Base-by-base conservation (phyloP, 1,140 invertebrate genomes). In the Tribolium madens region DNA sequence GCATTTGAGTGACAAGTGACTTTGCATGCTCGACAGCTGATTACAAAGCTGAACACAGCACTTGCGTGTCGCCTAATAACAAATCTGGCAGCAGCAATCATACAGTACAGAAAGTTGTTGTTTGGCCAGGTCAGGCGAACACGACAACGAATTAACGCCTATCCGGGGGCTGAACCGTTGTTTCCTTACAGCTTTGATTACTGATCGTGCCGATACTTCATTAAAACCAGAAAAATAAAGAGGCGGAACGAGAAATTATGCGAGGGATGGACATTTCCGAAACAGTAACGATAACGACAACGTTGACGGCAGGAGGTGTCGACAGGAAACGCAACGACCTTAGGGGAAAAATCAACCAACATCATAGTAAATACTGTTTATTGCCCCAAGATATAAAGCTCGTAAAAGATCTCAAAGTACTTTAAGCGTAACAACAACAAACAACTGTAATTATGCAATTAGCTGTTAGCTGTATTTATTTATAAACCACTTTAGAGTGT, bases 51-150 rank as follows among this genome's bases (percentile, higher is more conserved):
- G 76, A 81, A 81, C 70, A 75, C 50, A 31, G 72, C 57, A 53
- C 36, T 81, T 76, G 80, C 80, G 79, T 81, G 80, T 80, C 74
- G 76, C 36, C 70, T 80, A 81, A 81, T 81, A 81, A 79, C 79
- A 80, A 81, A 81, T 80, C 79, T 80, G 76, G 79, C 77, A 75
- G 76, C 57, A 60, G 76, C 77, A 80, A 81, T 81, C 80, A 73
- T 73, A 53, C 48, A 36, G 48, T 73, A 73, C 48, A 57, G 71
- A 9, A 57, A 73, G 71, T 73, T 73, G 57, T 73, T 73, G 71
- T 73, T 73, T 57, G 33, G 71, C 52, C 46, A 36, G 71, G 71
- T 73, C 71, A 73, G 71, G 71, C 71, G 50, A 73, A 73, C 71
- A 73, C 71, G 71, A 73, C 47, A 73, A 12, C 21, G 26, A 12